Conservation (phyloP, 2,113 vertebrate genomes). For the Heterocephalus glaber region DNA sequence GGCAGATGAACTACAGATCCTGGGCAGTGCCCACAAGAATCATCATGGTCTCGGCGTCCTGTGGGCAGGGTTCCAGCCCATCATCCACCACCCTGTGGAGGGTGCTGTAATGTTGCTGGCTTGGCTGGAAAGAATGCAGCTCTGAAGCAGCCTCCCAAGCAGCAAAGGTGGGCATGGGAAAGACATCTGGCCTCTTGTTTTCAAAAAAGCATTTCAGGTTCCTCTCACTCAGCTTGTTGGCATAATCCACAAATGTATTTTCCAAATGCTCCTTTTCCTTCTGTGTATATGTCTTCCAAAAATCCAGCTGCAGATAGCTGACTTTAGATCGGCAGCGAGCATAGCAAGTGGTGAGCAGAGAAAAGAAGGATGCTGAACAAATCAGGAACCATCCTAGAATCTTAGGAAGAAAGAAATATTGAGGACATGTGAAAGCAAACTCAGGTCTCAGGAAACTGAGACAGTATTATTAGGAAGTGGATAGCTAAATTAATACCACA, state of each 20-base stretch:
- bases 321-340: constrained; percentile 91
- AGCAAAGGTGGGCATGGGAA: constrained; percentile 86
- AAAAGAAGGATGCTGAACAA: constrained; percentile 85
- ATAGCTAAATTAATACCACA: not conserved
- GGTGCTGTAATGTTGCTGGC: constrained; percentile 88
- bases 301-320: constrained; percentile 92
- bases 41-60: constrained; percentile 85
- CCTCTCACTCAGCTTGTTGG: constrained; percentile 88
- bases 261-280: constrained; percentile 90
- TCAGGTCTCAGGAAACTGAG: not conserved
- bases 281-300: constrained; percentile 89
- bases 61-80: constrained; percentile 73
- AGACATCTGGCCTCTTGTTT: constrained; percentile 81
- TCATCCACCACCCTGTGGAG: constrained; percentile 90
- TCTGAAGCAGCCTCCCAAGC: constrained; percentile 91
- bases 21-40: constrained; percentile 81
- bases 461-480: not conserved
- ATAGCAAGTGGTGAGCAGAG: constrained; percentile 87
- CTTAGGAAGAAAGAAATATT: constrained; percentile 81
- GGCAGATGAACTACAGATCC: constrained; percentile 59
- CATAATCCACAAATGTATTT: constrained; percentile 84
- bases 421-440: not conserved
- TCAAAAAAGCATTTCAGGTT: constrained; percentile 92
- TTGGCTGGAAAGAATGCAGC: constrained; percentile 86
- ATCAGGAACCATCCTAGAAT: constrained; percentile 93